Base-by-base conservation (phyloP, 2,888 invertebrate genomes). In the Helicoverpa assulta region DNA sequence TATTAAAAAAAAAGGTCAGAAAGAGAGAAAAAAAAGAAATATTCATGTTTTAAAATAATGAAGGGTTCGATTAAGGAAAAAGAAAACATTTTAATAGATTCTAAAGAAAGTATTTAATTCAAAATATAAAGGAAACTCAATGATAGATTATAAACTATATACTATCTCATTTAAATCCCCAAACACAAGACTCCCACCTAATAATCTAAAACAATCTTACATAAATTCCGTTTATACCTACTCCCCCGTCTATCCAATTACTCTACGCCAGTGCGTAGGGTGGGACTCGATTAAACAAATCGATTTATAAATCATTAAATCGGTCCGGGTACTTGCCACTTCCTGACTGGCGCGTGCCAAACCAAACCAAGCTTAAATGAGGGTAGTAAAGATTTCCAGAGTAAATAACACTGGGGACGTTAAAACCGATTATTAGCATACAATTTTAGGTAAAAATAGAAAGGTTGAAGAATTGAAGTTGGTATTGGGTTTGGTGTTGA, bases 221-320 rank as follows among this genome's bases (percentile, higher is more conserved):
- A 19, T 33, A 5, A 58, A 16, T 4, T 21, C 10, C 16, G 10
- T n/a, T 61, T 62, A 5, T 70, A 37, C 70, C 78, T 67, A 76
- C 56, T 60, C 57, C 0, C 47, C 19, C 61, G 40, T 80, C 78
- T 83, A 63, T 66, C 7, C 43, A 57, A 57, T 43, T 75, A 75
- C 56, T 78, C 75, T 51, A 5, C 76, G 73, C 43, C 47, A 74
- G 55, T 67, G 79, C 72, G 72, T 70, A 84, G 90, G 92, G 89
- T 89, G 88, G 82, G 76, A 84, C 68, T 86, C 91, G 93, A 93
- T 94, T 92, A 91, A 89, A 85, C 87, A 89, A 92, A 94, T 93
- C 94, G 93, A 94, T 94, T 93, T 90, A 80, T 88, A 90, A 90
- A 92, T 91, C 93, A 92, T 93, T 92, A 93, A 94, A 94, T 91